Conservation (phyloP, 2,797 vertebrate genomes). For the Serranus cabrilla region DNA sequence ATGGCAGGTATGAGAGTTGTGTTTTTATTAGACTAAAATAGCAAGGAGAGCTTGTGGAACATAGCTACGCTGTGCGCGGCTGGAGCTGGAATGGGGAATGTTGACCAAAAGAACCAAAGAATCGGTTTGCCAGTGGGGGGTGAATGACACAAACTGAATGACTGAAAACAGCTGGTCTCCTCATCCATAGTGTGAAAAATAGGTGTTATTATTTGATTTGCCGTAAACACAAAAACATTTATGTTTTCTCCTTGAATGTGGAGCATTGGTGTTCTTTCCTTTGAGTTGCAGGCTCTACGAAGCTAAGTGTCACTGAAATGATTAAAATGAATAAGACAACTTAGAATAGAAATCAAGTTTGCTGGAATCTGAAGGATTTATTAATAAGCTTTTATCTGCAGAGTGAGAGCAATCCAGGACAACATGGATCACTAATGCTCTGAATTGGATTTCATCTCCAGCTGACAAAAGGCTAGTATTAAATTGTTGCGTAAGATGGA, state of each 20-base stretch:
- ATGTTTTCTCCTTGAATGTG: slow-evolving; percentile 37
- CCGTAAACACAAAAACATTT: slow-evolving; percentile 64
- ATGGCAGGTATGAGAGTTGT: too few species aligned
- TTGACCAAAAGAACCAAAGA: too few species aligned
- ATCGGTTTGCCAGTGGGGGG: too few species aligned
- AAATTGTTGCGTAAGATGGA: slow-evolving; percentile 41
- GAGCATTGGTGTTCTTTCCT: slow-evolving; percentile 6
- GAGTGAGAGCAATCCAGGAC: slow-evolving; percentile 39
- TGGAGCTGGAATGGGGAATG: too few species aligned
- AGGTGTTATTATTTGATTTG: slow-evolving; percentile 70
- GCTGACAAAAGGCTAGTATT: slow-evolving; percentile 22
- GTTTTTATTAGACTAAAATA: too few species aligned
- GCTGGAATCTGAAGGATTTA: slow-evolving; percentile 44
- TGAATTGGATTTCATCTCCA: slow-evolving; percentile 45
- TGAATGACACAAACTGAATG: too few species aligned
- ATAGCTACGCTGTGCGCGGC: too few species aligned
- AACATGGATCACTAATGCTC: slow-evolving; percentile 15
- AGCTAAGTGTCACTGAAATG: slow-evolving; percentile 18
- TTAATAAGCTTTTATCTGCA: slow-evolving; percentile 52
- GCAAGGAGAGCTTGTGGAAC: too few species aligned
- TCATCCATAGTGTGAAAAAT: slow-evolving; percentile 44
- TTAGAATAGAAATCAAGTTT: slow-evolving; percentile 42
- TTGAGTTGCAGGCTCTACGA: slow-evolving; percentile 1
- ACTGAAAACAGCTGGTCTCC: too few species aligned
- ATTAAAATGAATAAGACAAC: slow-evolving; percentile 47